phyloP scores from a whole-genome alignment of 2,888 invertebrate species.

The Nipponacmea schrenckii region DNA sequence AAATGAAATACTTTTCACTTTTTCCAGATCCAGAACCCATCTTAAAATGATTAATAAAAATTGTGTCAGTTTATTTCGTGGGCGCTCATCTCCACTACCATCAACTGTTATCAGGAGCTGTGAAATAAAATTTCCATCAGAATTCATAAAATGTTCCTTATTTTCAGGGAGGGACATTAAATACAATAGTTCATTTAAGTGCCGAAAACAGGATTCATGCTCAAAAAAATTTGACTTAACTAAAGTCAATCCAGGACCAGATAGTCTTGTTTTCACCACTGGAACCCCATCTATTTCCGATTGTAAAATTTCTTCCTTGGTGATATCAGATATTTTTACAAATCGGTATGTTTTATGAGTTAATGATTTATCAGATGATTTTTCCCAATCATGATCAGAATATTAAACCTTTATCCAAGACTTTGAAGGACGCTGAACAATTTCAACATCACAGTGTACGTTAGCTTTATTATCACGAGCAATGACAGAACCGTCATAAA shows the following conservation, averaged over 20 bases:
- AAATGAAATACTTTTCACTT: constrained; percentile 13
- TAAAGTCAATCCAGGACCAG: not conserved
- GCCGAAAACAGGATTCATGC: not conserved
- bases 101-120: constrained; percentile 12
- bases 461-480: too few relatives aligned
- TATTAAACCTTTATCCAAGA: too few relatives aligned
- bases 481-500: too few relatives aligned
- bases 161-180: constrained; percentile 3
- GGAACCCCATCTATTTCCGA: not conserved
- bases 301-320: not conserved
- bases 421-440: too few relatives aligned
- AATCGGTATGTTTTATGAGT: constrained; percentile 12
- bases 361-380: not conserved
- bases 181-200: constrained; percentile 10
- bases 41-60: constrained; percentile 8
- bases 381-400: constrained; percentile 12
- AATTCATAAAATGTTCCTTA: constrained; percentile 6
- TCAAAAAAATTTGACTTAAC: constrained; percentile 9
- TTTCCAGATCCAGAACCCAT: constrained; percentile 19
- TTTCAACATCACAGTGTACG: too few relatives aligned
- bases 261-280: not conserved
- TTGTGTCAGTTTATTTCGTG: constrained; percentile 15
- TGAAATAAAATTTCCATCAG: constrained; percentile 9
- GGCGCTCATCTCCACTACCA: constrained; percentile 16
- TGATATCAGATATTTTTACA: constrained; percentile 3